Conservation (phyloP, 2,113 vertebrate genomes). For the Dryoscopus gambensis region DNA sequence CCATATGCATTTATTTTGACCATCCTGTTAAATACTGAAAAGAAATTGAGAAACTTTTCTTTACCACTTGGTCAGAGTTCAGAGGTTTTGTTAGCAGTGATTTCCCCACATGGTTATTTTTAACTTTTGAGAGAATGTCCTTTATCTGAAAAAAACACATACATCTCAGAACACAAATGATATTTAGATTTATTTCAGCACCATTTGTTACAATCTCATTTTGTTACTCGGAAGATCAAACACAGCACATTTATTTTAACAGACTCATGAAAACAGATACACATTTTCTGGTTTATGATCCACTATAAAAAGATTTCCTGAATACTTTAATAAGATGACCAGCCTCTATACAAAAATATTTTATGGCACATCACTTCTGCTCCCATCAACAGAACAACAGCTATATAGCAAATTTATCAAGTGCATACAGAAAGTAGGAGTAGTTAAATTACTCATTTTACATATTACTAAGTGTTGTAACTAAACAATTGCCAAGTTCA, state of each 20-base stretch:
- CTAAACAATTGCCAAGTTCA: not conserved
- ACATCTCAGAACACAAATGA: not conserved
- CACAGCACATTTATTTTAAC: not conserved
- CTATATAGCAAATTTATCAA: not conserved
- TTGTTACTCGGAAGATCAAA: not conserved
- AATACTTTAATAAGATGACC: not conserved
- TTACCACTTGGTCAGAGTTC: slow-evolving; percentile 83
- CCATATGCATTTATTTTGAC: not conserved
- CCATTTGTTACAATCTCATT: not conserved
- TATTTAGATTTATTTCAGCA: not conserved
- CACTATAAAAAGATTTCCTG: not conserved
- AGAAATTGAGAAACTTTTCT: not conserved
- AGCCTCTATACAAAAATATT: not conserved
- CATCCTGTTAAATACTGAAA: not conserved
- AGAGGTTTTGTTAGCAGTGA: slow-evolving; percentile 82
- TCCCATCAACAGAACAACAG: not conserved
- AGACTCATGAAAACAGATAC: not conserved
- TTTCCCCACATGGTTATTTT: slow-evolving; percentile 75
- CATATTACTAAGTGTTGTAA: not conserved
- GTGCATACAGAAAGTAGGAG: not conserved
- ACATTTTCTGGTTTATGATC: not conserved
- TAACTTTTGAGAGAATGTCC: slow-evolving; percentile 77
- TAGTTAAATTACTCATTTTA: not conserved
- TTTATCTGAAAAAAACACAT: slow-evolving; percentile 76
- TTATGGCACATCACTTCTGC: not conserved